phyloP scores from a whole-genome alignment of 2,888 invertebrate genomes.

The Epinotia demarniana region DNA sequence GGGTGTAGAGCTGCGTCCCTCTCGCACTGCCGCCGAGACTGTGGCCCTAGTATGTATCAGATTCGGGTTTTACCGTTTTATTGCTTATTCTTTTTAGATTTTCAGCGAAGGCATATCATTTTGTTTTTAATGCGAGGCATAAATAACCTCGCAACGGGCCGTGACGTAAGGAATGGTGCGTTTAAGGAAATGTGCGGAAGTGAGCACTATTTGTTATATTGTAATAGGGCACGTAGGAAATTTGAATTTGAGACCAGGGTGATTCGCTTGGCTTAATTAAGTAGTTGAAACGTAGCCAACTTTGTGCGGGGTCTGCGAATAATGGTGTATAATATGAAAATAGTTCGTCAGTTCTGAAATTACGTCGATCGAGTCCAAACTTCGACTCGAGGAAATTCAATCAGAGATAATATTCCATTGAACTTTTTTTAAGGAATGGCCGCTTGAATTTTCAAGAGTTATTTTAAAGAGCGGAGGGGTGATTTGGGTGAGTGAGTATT shows the following conservation, averaged over 20 bases:
- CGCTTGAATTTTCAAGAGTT: constrained; percentile 76
- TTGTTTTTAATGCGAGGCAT: constrained; percentile 82
- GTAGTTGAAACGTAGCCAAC: constrained; percentile 50
- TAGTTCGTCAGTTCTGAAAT: constrained; percentile 38
- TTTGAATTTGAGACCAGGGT: constrained; percentile 48
- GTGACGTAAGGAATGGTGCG: constrained; percentile 78
- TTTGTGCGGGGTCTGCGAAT: constrained; percentile 23
- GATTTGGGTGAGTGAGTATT: constrained; percentile 80
- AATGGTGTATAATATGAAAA: constrained; percentile 31
- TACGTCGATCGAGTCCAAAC: constrained; percentile 41
- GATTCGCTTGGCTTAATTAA: constrained; percentile 53
- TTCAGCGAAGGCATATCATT: constrained; percentile 84
- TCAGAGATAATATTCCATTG: constrained; percentile 55
- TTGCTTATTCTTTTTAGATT: constrained; percentile 85
- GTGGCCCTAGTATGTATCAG: constrained; percentile 83
- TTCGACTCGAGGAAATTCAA: constrained; percentile 49
- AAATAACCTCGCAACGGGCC: constrained; percentile 79
- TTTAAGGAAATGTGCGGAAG: constrained; percentile 77
- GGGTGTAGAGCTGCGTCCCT: constrained; percentile 75
- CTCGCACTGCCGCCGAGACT: constrained; percentile 78
- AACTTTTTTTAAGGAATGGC: constrained; percentile 63
- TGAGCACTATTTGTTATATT: constrained; percentile 68
- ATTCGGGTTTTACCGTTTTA: constrained; percentile 85
- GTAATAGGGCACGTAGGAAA: constrained; percentile 49
- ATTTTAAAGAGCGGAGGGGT: constrained; percentile 77